Percentiles rank a stretch among this genome's conserved stretches.
Evolutionary conservation across 2,113 vertebrate species (phyloP).

Genomic region (Prolemur simus): DNA sequence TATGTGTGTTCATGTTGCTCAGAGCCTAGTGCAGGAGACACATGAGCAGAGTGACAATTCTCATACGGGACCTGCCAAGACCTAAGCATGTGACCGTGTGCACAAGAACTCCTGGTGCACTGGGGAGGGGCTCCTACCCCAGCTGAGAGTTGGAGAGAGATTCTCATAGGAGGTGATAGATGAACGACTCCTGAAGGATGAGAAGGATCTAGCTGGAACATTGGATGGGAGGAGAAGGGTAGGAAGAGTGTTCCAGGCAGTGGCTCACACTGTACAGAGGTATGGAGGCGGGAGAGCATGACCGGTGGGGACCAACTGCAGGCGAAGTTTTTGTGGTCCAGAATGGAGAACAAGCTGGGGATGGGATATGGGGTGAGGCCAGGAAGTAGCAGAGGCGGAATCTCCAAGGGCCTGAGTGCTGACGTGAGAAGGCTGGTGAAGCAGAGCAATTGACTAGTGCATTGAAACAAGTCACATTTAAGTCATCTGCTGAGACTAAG

Average conservation of each 20-base stretch:
- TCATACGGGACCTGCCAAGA: neutral
- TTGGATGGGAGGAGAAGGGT: neutral
- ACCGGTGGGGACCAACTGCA: accelerated
- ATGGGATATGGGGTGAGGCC: accelerated
- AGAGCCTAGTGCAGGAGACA: neutral
- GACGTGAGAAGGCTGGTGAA: neutral
- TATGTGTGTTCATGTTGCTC: neutral
- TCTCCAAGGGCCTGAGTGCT: too few species aligned
- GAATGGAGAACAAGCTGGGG: neutral
- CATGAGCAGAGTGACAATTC: neutral
- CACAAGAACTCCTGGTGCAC: neutral
- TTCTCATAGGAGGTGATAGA: neutral
- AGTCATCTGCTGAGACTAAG: neutral
- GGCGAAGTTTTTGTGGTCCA: neutral
- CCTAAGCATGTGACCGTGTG: neutral
- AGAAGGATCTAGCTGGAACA: neutral
- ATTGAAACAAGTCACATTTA: neutral
- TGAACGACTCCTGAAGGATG: too few species aligned
- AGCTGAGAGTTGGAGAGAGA: neutral
- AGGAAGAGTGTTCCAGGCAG: neutral
- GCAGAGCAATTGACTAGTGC: accelerated
- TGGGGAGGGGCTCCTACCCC: too few species aligned
- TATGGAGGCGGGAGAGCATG: neutral
- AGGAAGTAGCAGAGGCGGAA: too few species aligned
- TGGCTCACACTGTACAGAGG: neutral